Evolutionary conservation across 2,888 invertebrate species (phyloP), one percentile per base, ranked within the genome.

Genomic region (Hemithea aestivaria): DNA sequence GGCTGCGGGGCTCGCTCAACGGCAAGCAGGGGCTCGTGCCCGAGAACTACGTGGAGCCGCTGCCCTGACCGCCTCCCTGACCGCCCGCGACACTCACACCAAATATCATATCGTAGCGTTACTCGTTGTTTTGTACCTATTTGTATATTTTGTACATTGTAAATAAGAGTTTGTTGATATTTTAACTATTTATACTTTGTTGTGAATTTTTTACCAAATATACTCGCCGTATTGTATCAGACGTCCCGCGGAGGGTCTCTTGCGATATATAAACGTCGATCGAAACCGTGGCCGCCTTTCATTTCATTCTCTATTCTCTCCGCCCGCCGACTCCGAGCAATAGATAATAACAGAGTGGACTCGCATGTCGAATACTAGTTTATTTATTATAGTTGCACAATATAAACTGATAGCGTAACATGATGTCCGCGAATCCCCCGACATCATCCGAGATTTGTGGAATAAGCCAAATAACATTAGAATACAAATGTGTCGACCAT

Each of bases 1-100:
- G 99, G 99, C 89, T 99, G 66, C 96, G 98, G 77, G 99, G 99
- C 51, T 94, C 95, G 35, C 88, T 98, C 55, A 93, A 96, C 79
- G 98, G 98, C 43, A 93, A 93, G 84, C 93, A 93, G 30, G 98
- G 98, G 31, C 90, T 98, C 51, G 94, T 98, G 79, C 98, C 98
- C 46, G 96, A 96, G 82, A 98, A 98, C 88, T 98, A 98, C 83
- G 97, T 98, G 40, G 97, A 98, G 88, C 90, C 93, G 61, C 89
- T 94, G 67, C 93, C 93, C 56, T 94, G 10, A 35, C 30, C 22
- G 35, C 29, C 20, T 11, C 6, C 11, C 6, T 10, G 6, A 6
- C 6, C 23, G 10, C 10, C 31, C 29, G n/a, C 22, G 12, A 7
- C 27, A 21, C 25, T 8, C 41, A 26, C 49, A 41, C 51, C 71